A percentile compares a stretch with the other conserved stretches of the same genome.
Conservation (phyloP, 2,113 vertebrate species). For the Ascaphus truei region DNA sequence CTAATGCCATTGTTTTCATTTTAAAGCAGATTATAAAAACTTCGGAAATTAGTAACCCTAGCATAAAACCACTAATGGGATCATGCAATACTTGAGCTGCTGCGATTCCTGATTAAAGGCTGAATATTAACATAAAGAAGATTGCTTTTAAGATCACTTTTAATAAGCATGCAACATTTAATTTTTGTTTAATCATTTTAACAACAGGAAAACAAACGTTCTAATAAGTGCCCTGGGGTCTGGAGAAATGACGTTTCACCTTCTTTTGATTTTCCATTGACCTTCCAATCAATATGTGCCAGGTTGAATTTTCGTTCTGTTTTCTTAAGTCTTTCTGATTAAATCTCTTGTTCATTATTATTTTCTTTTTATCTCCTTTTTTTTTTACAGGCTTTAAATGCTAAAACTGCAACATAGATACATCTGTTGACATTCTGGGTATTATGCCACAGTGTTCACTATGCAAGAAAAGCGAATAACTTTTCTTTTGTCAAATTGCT, state of each 20-base stretch:
- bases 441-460: background rate
- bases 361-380: background rate
- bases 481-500: background rate
- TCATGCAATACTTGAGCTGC: conserved; percentile 15
- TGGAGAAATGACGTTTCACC: background rate
- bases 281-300: conserved; percentile 14
- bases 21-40: conserved; percentile 21
- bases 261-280: conserved; percentile 4
- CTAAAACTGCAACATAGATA: background rate
- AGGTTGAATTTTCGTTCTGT: background rate
- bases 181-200: conserved; percentile 41
- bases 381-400: background rate
- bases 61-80: conserved; percentile 18
- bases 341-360: background rate
- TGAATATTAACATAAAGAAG: background rate
- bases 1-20: conserved; percentile 18
- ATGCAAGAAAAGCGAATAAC: background rate
- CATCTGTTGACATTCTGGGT: background rate
- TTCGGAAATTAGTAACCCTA: conserved; percentile 23
- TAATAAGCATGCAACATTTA: conserved; percentile 26
- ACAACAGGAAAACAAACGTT: conserved; percentile 21
- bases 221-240: conserved; percentile 2
- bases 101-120: conserved; percentile 2
- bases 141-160: conserved; percentile 32
- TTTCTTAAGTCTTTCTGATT: conserved; percentile 7